Conservation (phyloP, 2,797 vertebrate species). For the Enteromius mattozi region DNA sequence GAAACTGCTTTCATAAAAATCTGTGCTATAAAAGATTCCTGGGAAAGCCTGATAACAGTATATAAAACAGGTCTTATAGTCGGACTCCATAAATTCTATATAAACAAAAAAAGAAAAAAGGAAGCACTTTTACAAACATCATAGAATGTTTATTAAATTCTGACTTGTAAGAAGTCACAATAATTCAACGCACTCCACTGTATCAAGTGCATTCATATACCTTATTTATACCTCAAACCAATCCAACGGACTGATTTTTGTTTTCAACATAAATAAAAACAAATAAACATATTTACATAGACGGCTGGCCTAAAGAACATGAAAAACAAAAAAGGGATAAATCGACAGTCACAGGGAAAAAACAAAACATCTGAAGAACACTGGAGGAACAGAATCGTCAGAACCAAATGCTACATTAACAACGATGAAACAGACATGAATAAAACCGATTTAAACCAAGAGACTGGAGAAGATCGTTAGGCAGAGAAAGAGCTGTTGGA, state of each 20-base stretch:
- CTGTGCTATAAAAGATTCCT: background rate
- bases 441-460: background rate
- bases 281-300: slow-evolving; percentile 93
- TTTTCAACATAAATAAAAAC: slow-evolving; percentile 93
- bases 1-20: background rate
- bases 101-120: slow-evolving; percentile 58
- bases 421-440: background rate
- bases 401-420: background rate
- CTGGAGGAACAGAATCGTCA: background rate
- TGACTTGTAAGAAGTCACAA: slow-evolving; percentile 99
- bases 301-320: slow-evolving; percentile 48
- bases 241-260: slow-evolving; percentile 95
- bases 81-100: background rate
- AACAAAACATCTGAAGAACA: background rate
- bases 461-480: background rate
- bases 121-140: slow-evolving; percentile 72
- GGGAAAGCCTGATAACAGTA: background rate
- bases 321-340: slow-evolving; percentile 2
- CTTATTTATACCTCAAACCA: slow-evolving; percentile 81
- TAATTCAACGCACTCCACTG: slow-evolving; percentile 88
- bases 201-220: slow-evolving; percentile 86
- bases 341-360: background rate
- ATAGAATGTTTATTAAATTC: slow-evolving; percentile 96
- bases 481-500: slow-evolving; percentile 8
- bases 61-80: background rate